Evolutionary conservation across 2,113 vertebrate species (phyloP).

Genomic region (Eonycteris spelaea): DNA sequence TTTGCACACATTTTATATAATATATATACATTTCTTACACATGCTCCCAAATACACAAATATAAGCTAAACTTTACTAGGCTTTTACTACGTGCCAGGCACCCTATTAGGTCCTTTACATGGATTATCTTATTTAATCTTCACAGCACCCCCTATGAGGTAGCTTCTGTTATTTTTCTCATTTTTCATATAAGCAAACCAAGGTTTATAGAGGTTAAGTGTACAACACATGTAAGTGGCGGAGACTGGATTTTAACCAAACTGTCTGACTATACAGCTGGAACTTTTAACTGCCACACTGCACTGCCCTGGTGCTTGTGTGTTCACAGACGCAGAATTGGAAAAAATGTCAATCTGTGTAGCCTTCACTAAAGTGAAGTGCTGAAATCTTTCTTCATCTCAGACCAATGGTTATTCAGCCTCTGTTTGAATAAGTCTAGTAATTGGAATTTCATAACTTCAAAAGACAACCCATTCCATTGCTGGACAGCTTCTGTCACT

Average conservation of each 20-base stretch:
- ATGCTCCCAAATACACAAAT: not conserved
- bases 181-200: not conserved
- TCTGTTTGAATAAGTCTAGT: constrained; percentile 33
- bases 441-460: constrained; percentile 28
- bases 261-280: not conserved
- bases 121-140: not conserved
- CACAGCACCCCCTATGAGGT: not conserved
- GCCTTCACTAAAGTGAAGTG: not conserved
- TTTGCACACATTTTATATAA: not conserved
- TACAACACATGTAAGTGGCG: not conserved
- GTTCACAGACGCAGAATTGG: not conserved
- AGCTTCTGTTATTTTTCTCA: not conserved
- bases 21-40: not conserved
- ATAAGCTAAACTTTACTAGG: not conserved
- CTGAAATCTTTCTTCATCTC: not conserved
- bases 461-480: not conserved
- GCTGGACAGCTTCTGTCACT: not conserved
- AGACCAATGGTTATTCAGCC: not conserved
- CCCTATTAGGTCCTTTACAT: not conserved
- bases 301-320: not conserved
- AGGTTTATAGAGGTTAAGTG: not conserved
- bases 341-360: not conserved
- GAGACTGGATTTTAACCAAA: not conserved
- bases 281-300: not conserved
- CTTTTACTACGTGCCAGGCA: not conserved